A percentile compares a stretch with the other conserved stretches of the same genome.
These are phyloP conservation scores for Hoplostethus mediterraneus DNA, from an alignment of 2,797 vertebrate genomes.

Conservation along the genomic window DNA sequence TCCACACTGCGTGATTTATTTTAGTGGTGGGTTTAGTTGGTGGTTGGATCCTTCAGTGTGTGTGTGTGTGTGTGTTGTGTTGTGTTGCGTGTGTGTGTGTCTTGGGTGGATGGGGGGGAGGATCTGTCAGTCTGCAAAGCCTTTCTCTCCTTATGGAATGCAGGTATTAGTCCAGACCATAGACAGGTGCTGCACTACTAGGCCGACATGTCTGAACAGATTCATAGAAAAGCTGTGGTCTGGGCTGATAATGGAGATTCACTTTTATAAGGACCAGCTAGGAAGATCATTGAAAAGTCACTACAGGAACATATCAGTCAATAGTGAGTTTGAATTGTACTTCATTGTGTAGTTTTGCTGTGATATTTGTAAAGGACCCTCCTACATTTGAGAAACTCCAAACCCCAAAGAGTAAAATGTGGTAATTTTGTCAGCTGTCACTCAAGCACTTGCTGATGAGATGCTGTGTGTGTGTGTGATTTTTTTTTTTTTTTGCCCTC, in stretches of 20 bases:
- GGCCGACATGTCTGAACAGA: constrained; percentile 64
- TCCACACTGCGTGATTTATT: not conserved
- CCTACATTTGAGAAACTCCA: not conserved
- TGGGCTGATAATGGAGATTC: not conserved
- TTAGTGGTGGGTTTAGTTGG: not conserved
- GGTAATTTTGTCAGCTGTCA: not conserved
- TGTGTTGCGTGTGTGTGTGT: constrained; percentile 1
- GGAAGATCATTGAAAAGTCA: too few relatives aligned
- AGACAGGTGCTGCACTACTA: constrained; percentile 63
- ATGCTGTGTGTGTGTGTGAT: too few relatives aligned
- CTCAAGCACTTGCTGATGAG: not conserved
- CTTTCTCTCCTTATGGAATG: constrained; percentile 67
- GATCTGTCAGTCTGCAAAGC: constrained; percentile 58
- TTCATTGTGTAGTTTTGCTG: not conserved
- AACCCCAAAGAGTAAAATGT: not conserved
- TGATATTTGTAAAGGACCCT: not conserved
- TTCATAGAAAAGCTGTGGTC: not conserved
- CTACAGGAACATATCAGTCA: too few relatives aligned
- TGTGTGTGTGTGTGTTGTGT: constrained; percentile 11
- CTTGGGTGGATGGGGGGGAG: not conserved
- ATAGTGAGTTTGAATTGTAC: too few relatives aligned
- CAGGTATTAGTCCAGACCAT: constrained; percentile 11
- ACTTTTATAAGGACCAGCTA: not conserved
- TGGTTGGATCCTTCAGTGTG: not conserved
- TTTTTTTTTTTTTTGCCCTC: too few relatives aligned